Evolutionary conservation across 2,888 invertebrate species (phyloP).

Genomic region (Platycheirus rosarum): DNA sequence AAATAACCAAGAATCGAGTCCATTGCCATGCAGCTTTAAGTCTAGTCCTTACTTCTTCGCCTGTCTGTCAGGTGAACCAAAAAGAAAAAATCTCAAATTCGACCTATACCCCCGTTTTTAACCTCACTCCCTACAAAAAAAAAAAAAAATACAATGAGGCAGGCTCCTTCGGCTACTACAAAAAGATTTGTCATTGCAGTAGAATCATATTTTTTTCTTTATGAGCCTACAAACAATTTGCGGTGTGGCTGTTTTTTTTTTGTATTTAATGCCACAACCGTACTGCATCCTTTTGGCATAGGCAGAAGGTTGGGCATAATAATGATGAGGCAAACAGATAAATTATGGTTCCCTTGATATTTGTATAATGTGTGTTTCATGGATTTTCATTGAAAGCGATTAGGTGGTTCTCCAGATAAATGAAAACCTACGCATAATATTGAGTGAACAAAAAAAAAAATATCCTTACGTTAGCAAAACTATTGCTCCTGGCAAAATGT

Average conservation of each 20-base stretch:
- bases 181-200: slow-evolving; percentile 71
- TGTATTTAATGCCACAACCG: slow-evolving; percentile 52
- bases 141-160: slow-evolving; percentile 24
- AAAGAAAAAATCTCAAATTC: slow-evolving; percentile 32
- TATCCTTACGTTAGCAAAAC: slow-evolving; percentile 47
- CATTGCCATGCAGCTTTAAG: slow-evolving; percentile 1
- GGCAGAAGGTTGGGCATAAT: slow-evolving; percentile 9
- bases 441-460: slow-evolving; percentile 6
- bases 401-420: slow-evolving; percentile 36
- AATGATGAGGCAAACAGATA: slow-evolving; percentile 22
- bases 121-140: slow-evolving; percentile 11
- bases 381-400: slow-evolving; percentile 60
- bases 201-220: slow-evolving; percentile 35
- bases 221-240: slow-evolving; percentile 51
- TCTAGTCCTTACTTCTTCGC: slow-evolving; percentile 16
- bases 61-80: slow-evolving; percentile 39
- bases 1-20: too few relatives aligned
- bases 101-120: slow-evolving; percentile 38
- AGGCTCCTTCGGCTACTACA: slow-evolving; percentile 49
- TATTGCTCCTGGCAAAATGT: slow-evolving; percentile 39
- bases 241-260: slow-evolving; percentile 55
- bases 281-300: slow-evolving; percentile 53
- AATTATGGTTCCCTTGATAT: slow-evolving; percentile 41
- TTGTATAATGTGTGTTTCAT: slow-evolving; percentile 56
- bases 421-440: slow-evolving; percentile 25